Evolutionary conservation across 2,888 invertebrate species (phyloP), one percentile per base, ranked within the genome.

Genomic region (Apamea sordens): DNA sequence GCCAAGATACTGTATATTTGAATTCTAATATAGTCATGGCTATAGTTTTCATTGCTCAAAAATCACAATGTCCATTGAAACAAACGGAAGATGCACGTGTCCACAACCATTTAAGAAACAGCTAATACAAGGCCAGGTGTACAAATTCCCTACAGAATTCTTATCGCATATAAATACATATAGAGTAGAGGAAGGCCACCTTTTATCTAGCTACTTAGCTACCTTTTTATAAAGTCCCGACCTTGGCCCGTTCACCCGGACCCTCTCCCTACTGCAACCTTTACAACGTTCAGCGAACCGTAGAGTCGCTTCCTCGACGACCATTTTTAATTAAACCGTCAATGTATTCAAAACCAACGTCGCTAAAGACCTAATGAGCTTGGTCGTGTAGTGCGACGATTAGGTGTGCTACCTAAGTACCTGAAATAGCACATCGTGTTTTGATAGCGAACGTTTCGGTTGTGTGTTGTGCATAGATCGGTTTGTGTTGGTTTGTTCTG

Each of bases 341-440:
- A 81, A 77, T 80, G 64, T 85, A 77, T 82, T 86, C 79, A 81
- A 73, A 77, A 84, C 85, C 53, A 65, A 84, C 85, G 78, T 77
- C 67, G 86, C 82, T 84, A 79, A 86, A 88, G 92, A 69, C 79
- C 92, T 85, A 77, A 90, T 90, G 90, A 91, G 82, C 87, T 75
- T 92, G 92, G 93, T 80, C 88, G 53, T 73, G 82, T 84, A 86
- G 84, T 86, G 76, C 83, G 85, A 87, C 89, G 90, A 92, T 93
- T 92, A 91, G 87, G 86, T 59, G 64, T 76, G 67, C 81, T 83
- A 83, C 91, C 90, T 91, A 92, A 86, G 88, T 89, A 90, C 87
- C 92, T 92, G 87, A 92, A 95, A 95, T 95, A 95, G 93, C 95
- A 95, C 91, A 94, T 84, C 85, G 92, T 90, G 90, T 91, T 90